Evolutionary conservation across 23 tunicate genomes (phyloP), one percentile per base, ranked within the genome.

Genomic region (Clavelina lepadiformis): DNA sequence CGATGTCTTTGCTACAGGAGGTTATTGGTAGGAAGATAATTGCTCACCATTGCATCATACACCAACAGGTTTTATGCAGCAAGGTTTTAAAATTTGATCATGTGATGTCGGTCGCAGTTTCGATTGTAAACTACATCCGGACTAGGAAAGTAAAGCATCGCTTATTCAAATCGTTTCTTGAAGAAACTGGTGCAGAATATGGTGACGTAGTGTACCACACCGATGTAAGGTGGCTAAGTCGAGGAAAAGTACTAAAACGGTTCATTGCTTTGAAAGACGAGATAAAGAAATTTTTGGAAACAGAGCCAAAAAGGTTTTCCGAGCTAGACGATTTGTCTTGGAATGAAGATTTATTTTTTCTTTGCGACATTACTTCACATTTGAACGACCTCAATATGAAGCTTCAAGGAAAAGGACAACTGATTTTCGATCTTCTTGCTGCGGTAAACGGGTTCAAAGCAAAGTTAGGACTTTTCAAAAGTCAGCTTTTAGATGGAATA

Each of bases 291-390:
- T 50, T 67, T 67, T 67, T 67, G 63, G 73, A 50, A 50, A 67
- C 63, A 23, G 63, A 50, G 63, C 33, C 63, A 5, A 8, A 50
- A 50, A 35, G 5, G 11, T 67, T 67, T 67, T 50, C 73, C 20
- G 73, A 67, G 58, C 63, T 67, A 28, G n/a, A 67, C 58, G 35
- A 67, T 28, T 67, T 35, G 19, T 67, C 73, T 50, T 67, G 73
- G 63, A 67, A 67, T 67, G 73, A 67, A 67, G 73, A 67, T 67
- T 67, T 67, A 67, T 50, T 67, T 67, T 67, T 67, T 35, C 63
- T 67, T 50, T 50, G 73, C 58, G 62, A 67, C 35, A 67, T 67
- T 67, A 67, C 73, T 67, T 67, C 63, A 67, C 73, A 49, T 29
- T 50, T 67, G 35, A 47, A 67, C 58, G 62, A 67, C 73, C 73